Conservation (phyloP, 2,797 vertebrate species). For the Echiichthys vipera region DNA sequence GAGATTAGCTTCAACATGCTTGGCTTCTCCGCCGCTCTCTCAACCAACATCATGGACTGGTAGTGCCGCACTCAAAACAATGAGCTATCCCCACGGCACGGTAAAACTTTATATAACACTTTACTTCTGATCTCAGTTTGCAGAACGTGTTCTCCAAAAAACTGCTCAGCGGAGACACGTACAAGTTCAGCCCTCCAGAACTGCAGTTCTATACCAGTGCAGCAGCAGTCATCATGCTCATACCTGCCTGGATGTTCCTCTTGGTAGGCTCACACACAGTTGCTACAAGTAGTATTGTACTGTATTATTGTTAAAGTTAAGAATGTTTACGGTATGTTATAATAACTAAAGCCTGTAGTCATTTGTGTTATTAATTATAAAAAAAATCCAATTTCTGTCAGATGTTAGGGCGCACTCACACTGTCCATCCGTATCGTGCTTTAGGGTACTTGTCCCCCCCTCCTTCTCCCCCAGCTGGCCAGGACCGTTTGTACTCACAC, state of each 20-base stretch:
- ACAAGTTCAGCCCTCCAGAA: slow-evolving; percentile 94
- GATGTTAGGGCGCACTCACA: too few relatives aligned
- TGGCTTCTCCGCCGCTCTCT: slow-evolving; percentile 94
- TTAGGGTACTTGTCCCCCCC: too few relatives aligned
- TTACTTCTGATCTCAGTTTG: slow-evolving; percentile 83
- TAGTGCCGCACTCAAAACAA: slow-evolving; percentile 52
- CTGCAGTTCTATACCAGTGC: slow-evolving; percentile 98
- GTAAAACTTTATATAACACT: slow-evolving; percentile 15
- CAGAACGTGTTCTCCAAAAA: slow-evolving; percentile 99
- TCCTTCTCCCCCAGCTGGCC: too few relatives aligned
- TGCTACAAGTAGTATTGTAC: neutral
- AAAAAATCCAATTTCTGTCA: neutral
- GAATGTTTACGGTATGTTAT: too few relatives aligned
- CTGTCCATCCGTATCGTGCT: too few relatives aligned
- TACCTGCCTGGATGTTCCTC: slow-evolving; percentile 95
- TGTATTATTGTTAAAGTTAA: neutral
- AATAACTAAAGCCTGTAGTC: neutral
- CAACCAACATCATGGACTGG: slow-evolving; percentile 99
- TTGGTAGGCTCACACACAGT: slow-evolving; percentile 84
- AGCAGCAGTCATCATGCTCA: slow-evolving; percentile 93
- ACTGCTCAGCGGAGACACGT: slow-evolving; percentile 95
- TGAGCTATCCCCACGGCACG: neutral
- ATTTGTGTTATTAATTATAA: neutral
- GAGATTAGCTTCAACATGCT: slow-evolving; percentile 96
- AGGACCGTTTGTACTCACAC: too few relatives aligned